Base-by-base conservation (phyloP, 1,140 invertebrate species). In the Drosophila santomea region DNA sequence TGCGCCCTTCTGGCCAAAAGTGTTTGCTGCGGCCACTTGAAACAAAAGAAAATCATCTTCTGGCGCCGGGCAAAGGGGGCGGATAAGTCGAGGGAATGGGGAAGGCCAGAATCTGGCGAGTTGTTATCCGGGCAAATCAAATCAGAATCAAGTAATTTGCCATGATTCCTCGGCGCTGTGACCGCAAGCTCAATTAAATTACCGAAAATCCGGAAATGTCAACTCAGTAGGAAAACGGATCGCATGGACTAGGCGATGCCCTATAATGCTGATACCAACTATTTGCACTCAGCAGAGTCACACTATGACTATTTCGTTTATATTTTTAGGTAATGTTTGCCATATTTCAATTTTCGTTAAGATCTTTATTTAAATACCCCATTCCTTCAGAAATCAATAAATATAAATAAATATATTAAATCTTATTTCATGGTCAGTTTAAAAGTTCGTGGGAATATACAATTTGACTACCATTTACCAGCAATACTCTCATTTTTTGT, bases 171-270 rank as follows among this genome's bases (percentile, higher is more conserved):
- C 48, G 64, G 56, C 80, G 73, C 79, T 89, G 60, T 84, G 84
- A 89, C 84, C 84, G 80, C 84, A 88, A 88, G 84, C 84, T 78
- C 84, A 89, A 88, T 88, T 89, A 89, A 88, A 88, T 88, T 88
- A 89, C 58, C 63, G 52, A 71, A 60, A 76, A 50, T 74, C 74
- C 51, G 50, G 39, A 58, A 44, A 32, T n/a, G n/a, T 51, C 56
- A 54, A 6, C 15, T 10, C n/a, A 14, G 36, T 23, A 0, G 4
- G 17, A 23, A 61, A 43, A 38, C 15, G 17, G 7, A 5, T 6
- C 1, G 17, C 35, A 15, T 2, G 11, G 47, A 51, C 17, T 23
- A 4, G 7, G 4, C n/a, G 15, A 61, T 56, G 51, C 58, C 28
- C 64, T 67, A 8, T 7, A 12, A 17, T 23, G 20, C n/a, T 8